Percentiles rank a stretch among this genome's conserved stretches.
phyloP scores from a whole-genome alignment of 2,113 vertebrate genomes.

The Sinocyclocheilus anophthalmus region DNA sequence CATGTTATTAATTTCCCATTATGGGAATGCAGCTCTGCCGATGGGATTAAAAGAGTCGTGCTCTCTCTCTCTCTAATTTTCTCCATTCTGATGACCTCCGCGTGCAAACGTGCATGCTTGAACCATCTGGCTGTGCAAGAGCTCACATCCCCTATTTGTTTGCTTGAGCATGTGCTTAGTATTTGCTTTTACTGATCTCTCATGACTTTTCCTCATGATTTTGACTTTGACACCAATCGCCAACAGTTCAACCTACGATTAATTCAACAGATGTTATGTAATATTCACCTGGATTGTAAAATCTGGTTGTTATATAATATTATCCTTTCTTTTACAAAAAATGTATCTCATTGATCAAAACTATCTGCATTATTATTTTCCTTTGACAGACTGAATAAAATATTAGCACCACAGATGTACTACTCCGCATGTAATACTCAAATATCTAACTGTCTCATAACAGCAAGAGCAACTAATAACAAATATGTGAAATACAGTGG shows the following conservation, averaged over 20 bases:
- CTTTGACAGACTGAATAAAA: not conserved
- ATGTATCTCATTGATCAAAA: not conserved
- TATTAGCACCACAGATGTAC: no score
- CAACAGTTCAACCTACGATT: not conserved
- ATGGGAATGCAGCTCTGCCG: slow-evolving; percentile 76
- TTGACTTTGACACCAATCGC: slow-evolving; percentile 14
- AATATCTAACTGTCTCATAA: not conserved
- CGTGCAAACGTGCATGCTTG: slow-evolving; percentile 62
- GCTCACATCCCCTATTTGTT: slow-evolving; percentile 63
- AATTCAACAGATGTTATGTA: not conserved
- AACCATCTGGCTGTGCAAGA: slow-evolving; percentile 67
- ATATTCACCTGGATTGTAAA: not conserved
- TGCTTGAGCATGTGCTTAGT: slow-evolving; percentile 55
- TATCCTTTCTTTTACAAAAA: not conserved
- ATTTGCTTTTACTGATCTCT: slow-evolving; percentile 10
- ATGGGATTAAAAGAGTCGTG: slow-evolving; percentile 74
- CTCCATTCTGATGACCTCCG: slow-evolving; percentile 61
- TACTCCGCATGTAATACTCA: not conserved
- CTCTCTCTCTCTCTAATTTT: slow-evolving; percentile 50
- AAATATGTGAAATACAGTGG: slow-evolving; percentile 58
- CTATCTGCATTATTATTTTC: not conserved
- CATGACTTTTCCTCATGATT: slow-evolving; percentile 19
- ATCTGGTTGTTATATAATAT: not conserved
- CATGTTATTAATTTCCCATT: slow-evolving; percentile 81
- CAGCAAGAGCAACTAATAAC: slow-evolving; percentile 32